These are phyloP conservation scores for Philaethria dido DNA, from an alignment of 2,888 invertebrate species.

Conservation along the genomic window DNA sequence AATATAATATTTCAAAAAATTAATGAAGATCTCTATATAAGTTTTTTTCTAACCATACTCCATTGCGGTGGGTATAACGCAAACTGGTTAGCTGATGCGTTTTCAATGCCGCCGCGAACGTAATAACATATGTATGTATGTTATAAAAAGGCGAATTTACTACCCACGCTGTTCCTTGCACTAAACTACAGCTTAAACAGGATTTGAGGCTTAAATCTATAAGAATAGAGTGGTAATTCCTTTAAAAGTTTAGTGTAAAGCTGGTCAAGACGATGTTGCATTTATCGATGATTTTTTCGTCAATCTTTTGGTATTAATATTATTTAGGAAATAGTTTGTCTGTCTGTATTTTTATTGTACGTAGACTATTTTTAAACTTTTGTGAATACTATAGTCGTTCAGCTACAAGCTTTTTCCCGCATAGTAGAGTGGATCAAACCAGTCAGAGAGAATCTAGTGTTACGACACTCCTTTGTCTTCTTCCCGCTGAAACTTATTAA, in stretches of 20 bases:
- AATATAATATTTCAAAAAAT: too few relatives aligned
- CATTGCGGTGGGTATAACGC: constrained; percentile 67
- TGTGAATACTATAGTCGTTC: too few relatives aligned
- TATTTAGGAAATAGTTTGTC: neutral
- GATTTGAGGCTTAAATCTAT: constrained; percentile 17
- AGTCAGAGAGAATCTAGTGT: too few relatives aligned
- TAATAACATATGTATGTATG: constrained; percentile 69
- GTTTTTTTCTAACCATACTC: constrained; percentile 54
- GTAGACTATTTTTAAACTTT: too few relatives aligned
- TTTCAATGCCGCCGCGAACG: constrained; percentile 59
- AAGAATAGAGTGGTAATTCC: constrained; percentile 6
- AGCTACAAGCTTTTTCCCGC: too few relatives aligned
- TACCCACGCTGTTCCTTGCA: constrained; percentile 45
- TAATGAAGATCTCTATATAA: neutral
- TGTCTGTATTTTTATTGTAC: neutral
- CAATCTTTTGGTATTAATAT: constrained; percentile 37
- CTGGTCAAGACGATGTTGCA: constrained; percentile 38
- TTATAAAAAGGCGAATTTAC: constrained; percentile 54
- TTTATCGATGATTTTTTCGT: constrained; percentile 46
- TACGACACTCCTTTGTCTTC: too few relatives aligned
- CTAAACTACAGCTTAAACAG: neutral
- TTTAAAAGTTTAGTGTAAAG: constrained; percentile 32
- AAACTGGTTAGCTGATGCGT: constrained; percentile 72
- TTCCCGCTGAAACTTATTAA: too few relatives aligned
- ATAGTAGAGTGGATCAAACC: too few relatives aligned